A percentile compares a stretch with the other conserved stretches of the same genome.
phyloP scores from a whole-genome alignment of 2,113 vertebrate species.

The Coturnix japonica region DNA sequence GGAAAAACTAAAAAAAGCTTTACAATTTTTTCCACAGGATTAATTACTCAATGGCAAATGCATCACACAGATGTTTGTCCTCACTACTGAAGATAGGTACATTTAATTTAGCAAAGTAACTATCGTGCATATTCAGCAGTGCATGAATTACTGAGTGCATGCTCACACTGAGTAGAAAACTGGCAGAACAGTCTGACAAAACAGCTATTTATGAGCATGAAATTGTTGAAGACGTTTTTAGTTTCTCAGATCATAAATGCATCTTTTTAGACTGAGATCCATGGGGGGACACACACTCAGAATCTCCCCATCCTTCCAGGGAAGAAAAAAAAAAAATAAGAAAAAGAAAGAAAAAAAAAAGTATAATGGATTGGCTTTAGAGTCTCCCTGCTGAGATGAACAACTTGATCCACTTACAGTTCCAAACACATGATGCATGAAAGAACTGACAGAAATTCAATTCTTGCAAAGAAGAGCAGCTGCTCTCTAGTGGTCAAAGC shows the following conservation, averaged over 20 bases:
- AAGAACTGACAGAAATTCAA: constrained; percentile 83
- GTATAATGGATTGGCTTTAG: constrained; percentile 80
- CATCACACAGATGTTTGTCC: constrained; percentile 42
- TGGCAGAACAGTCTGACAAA: constrained; percentile 60
- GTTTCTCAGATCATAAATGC: constrained; percentile 52
- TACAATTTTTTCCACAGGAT: constrained; percentile 64
- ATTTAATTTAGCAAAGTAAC: constrained; percentile 71
- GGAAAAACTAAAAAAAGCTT: not conserved
- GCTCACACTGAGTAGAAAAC: constrained; percentile 47
- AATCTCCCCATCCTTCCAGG: constrained; percentile 34
- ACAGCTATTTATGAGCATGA: constrained; percentile 32
- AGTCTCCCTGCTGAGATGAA: constrained; percentile 80
- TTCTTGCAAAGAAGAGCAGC: constrained; percentile 81
- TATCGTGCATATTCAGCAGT: constrained; percentile 49
- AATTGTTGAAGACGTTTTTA: constrained; percentile 48
- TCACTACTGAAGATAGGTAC: constrained; percentile 51
- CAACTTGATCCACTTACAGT: constrained; percentile 83
- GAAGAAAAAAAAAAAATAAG: not conserved
- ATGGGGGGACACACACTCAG: constrained; percentile 27
- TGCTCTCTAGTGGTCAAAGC: constrained; percentile 82
- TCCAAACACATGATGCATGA: constrained; percentile 83
- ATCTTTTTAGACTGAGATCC: constrained; percentile 41
- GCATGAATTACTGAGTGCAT: constrained; percentile 62
- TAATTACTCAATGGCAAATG: constrained; percentile 57
- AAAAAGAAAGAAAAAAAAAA: not conserved